Evolutionary conservation across 1,140 invertebrate species (phyloP).

Genomic region (Papilio polyxenes): DNA sequence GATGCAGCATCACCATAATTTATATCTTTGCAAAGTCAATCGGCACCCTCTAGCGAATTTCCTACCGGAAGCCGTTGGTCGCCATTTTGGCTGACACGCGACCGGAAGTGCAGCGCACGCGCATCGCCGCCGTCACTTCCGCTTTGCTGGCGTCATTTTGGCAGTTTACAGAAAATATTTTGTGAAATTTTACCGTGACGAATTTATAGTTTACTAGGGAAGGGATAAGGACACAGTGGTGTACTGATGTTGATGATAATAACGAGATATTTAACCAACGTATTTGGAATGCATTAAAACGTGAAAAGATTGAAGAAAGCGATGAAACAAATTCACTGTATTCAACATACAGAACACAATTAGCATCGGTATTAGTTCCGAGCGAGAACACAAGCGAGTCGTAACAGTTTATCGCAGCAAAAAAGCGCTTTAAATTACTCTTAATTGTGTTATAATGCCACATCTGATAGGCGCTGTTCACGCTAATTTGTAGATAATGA

Average conservation of each 20-base stretch:
- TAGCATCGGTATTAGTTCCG: conserved; percentile 55
- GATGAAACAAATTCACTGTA: neutral
- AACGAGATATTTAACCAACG: neutral
- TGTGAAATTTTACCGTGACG: conserved; percentile 50
- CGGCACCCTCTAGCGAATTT: conserved; percentile 56
- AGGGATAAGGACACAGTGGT: neutral
- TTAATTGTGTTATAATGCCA: conserved; percentile 71
- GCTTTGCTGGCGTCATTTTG: conserved; percentile 55
- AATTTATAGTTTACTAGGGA: conserved; percentile 18
- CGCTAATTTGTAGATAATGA: conserved; percentile 66
- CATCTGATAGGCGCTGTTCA: conserved; percentile 61
- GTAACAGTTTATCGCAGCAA: conserved; percentile 63
- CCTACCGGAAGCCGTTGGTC: conserved; percentile 58
- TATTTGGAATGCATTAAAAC: neutral
- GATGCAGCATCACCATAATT: conserved; percentile 63
- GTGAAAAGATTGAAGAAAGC: neutral
- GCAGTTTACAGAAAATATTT: conserved; percentile 70
- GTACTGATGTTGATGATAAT: neutral
- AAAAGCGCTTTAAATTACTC: conserved; percentile 61
- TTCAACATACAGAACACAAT: conserved; percentile 13
- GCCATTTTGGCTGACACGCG: conserved; percentile 72
- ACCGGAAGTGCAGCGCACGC: conserved; percentile 67
- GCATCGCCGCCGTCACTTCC: conserved; percentile 70
- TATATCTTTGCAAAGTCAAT: conserved; percentile 51
- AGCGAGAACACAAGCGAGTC: conserved; percentile 41